phyloP scores from a whole-genome alignment of 2,113 vertebrate species.

The Leptosomus discolor region DNA sequence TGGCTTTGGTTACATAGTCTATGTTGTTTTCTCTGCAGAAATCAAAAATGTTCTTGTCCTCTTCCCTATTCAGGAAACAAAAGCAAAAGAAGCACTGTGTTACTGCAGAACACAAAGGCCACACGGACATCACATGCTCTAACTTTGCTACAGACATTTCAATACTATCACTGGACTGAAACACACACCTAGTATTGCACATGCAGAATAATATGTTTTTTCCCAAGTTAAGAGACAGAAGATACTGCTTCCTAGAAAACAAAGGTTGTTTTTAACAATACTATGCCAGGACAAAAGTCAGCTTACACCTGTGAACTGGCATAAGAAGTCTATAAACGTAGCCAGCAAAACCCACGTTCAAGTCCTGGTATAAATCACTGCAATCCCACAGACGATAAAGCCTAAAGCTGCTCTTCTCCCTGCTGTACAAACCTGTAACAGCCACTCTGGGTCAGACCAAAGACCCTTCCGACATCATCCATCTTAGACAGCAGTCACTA shows the following conservation, averaged over 20 bases:
- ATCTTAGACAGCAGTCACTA: background rate
- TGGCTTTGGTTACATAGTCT: constrained; percentile 85
- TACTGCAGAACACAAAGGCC: constrained; percentile 20
- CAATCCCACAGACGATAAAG: background rate
- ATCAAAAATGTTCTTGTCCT: constrained; percentile 98
- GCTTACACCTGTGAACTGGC: background rate
- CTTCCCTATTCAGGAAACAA: constrained; percentile 82
- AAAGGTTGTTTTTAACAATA: background rate
- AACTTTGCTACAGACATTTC: background rate
- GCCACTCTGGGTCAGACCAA: background rate
- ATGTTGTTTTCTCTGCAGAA: constrained; percentile 99
- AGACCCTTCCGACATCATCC: background rate
- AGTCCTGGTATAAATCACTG: background rate
- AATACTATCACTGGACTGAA: background rate
- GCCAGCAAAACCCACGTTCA: background rate
- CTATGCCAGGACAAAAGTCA: background rate
- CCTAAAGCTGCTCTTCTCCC: background rate
- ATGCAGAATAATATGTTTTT: background rate
- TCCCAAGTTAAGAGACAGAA: background rate
- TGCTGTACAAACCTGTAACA: background rate
- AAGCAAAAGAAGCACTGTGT: constrained; percentile 10
- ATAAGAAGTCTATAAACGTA: background rate
- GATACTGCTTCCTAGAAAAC: background rate
- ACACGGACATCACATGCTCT: background rate
- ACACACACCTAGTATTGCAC: background rate